These are phyloP conservation scores for Sorex araneus DNA, from an alignment of 2,113 vertebrate species.

Conservation along the genomic window DNA sequence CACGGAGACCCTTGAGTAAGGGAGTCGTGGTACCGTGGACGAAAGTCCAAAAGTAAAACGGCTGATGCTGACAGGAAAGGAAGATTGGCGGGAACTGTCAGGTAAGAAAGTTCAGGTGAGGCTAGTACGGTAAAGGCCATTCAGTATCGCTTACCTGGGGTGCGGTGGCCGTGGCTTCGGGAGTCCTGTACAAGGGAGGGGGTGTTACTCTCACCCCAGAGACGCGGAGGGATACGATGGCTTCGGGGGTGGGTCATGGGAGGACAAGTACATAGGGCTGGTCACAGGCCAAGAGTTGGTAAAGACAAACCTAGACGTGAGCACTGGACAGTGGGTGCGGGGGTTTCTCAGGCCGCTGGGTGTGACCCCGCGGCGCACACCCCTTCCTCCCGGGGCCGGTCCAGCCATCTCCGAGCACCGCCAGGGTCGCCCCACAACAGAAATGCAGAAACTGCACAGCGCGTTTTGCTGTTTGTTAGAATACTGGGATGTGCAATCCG, in stretches of 20 bases:
- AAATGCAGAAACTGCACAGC: neutral
- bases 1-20: too few relatives aligned
- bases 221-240: neutral
- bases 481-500: neutral
- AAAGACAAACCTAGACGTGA: conserved; percentile 22
- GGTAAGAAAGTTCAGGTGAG: neutral
- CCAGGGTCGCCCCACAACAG: too few relatives aligned
- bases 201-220: neutral
- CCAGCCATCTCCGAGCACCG: too few relatives aligned
- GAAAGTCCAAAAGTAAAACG: neutral
- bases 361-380: too few relatives aligned
- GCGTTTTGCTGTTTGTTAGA: conserved; percentile 9
- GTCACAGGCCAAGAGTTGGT: neutral
- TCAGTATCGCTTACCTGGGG: neutral
- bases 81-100: neutral
- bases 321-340: neutral
- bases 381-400: too few relatives aligned
- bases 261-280: neutral
- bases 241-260: neutral
- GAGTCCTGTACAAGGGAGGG: neutral
- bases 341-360: too few relatives aligned
- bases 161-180: neutral
- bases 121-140: neutral
- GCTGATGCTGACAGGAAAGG: neutral
- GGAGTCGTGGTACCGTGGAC: neutral